Evolutionary conservation across 1,140 invertebrate species (phyloP).

Genomic region (Belonocnema kinseyi): DNA sequence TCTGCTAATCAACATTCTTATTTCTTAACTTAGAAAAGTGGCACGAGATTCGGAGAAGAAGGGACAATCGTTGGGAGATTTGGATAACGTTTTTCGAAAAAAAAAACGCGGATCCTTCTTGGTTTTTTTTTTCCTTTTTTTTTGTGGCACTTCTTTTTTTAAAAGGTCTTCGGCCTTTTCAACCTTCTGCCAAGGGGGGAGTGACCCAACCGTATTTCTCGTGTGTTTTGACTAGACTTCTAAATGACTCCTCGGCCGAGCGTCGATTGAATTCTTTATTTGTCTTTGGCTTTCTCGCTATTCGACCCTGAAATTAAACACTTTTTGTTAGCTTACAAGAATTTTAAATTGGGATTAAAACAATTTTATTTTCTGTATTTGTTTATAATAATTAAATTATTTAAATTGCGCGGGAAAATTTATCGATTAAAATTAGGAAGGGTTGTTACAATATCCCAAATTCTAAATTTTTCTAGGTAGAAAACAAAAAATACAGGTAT

Average conservation of each 20-base stretch:
- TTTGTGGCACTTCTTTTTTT: constrained; percentile 38
- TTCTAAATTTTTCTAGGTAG: too few species aligned
- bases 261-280: constrained; percentile 87
- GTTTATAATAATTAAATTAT: too few species aligned
- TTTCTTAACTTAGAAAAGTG: constrained; percentile 7
- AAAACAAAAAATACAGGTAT: too few species aligned
- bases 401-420: too few species aligned
- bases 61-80: constrained; percentile 7
- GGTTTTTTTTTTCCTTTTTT: background rate
- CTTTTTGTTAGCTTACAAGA: too few species aligned
- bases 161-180: constrained; percentile 53
- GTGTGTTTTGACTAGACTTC: constrained; percentile 90
- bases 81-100: background rate
- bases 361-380: too few species aligned
- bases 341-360: too few species aligned
- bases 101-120: too few species aligned
- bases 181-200: constrained; percentile 88
- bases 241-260: constrained; percentile 89
- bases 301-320: constrained; percentile 77
- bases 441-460: too few species aligned
- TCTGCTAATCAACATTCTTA: constrained; percentile 10
- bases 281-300: constrained; percentile 84
- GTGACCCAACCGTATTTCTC: constrained; percentile 94
- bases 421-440: too few species aligned
- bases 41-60: constrained; percentile 25